Evolutionary conservation across 2,113 vertebrate genomes (phyloP), one percentile per base, ranked within the genome.

Genomic region (Phoenicopterus ruber): DNA sequence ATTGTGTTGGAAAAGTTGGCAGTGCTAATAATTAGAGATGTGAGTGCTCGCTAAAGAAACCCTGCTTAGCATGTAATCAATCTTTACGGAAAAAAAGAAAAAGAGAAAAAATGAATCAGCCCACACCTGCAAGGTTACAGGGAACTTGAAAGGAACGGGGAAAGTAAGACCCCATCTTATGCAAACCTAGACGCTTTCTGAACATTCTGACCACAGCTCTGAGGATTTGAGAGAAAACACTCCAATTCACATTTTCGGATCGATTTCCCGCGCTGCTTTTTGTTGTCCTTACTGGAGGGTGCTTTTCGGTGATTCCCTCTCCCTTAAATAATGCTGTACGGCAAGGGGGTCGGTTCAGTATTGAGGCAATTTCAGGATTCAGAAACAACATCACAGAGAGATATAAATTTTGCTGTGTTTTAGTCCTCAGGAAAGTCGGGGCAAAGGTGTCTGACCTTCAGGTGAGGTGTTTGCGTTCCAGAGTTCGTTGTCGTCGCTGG

Each of bases 1-100:
- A 97, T 98, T 98, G 97, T 97, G 94, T 42, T 81, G 94, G 63
- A 57, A 81, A 82, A 91, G 94, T 94, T 96, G 97, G 97, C 96
- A 96, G 87, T 82, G 96, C 97, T 96, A 95, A 97, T 96, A 93
- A 96, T 89, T 89, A 93, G 94, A 95, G 97, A 96, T 87, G 95
- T 59, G 91, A 90, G 89, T 3, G 42, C 94, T 86, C 11, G 52
- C 83, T 88, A 81, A 88, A 93, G 95, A 76, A 94, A 76, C 77
- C 74, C 89, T 89, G 96, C 96, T 97, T 71, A 91, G 93, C 78
- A 19, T 95, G 96, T 91, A 96, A 95, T 94, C 97, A 85, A 94
- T 96, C 96, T 93, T 69, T 13, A 9, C 10, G 3, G 3, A 13
- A 47, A 57, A 31, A 57, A 69, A 83, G 6, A 2, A 12, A 22